These are phyloP conservation scores for Drosophila melanogaster DNA, from an alignment of 1,140 invertebrate species.

Conservation along the genomic window DNA sequence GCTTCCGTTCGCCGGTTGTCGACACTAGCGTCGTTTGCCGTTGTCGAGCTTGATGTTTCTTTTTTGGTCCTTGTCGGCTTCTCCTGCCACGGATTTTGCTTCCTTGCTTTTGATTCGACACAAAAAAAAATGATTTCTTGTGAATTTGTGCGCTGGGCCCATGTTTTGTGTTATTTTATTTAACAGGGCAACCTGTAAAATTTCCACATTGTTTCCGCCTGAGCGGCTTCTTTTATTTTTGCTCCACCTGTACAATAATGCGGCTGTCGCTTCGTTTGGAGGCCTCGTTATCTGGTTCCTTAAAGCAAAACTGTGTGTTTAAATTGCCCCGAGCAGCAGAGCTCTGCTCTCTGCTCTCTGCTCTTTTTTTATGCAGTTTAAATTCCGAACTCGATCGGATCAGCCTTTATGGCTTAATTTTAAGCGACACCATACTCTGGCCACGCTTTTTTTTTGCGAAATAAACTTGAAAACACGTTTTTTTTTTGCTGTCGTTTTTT, in stretches of 20 bases:
- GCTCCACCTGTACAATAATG: slow-evolving; percentile 36
- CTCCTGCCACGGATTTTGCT: not conserved
- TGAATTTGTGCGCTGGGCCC: slow-evolving; percentile 47
- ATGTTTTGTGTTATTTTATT: slow-evolving; percentile 69
- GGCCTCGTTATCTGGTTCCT: slow-evolving; percentile 33
- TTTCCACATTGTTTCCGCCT: slow-evolving; percentile 70
- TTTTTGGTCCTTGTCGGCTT: slow-evolving; percentile 39
- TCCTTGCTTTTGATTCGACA: slow-evolving; percentile 12
- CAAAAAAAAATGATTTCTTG: slow-evolving; percentile 49
- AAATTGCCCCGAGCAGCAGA: slow-evolving; percentile 10
- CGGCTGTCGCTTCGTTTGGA: slow-evolving; percentile 12
- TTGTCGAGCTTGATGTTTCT: slow-evolving; percentile 62
- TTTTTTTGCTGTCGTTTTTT: slow-evolving; percentile 24
- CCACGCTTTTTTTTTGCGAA: slow-evolving; percentile 38
- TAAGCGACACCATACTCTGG: slow-evolving; percentile 11
- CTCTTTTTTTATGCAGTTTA: slow-evolving; percentile 8
- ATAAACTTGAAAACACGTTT: slow-evolving; percentile 36
- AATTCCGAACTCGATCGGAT: slow-evolving; percentile 14
- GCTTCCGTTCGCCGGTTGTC: slow-evolving; percentile 74
- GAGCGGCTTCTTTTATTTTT: slow-evolving; percentile 67
- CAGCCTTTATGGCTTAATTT: slow-evolving; percentile 29
- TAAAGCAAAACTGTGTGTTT: slow-evolving; percentile 17
- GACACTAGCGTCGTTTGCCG: slow-evolving; percentile 52
- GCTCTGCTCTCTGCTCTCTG: no score
- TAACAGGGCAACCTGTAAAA: slow-evolving; percentile 70